These are phyloP conservation scores for Nothoprocta perdicaria DNA, from an alignment of 2,113 vertebrate species.

Conservation along the genomic window DNA sequence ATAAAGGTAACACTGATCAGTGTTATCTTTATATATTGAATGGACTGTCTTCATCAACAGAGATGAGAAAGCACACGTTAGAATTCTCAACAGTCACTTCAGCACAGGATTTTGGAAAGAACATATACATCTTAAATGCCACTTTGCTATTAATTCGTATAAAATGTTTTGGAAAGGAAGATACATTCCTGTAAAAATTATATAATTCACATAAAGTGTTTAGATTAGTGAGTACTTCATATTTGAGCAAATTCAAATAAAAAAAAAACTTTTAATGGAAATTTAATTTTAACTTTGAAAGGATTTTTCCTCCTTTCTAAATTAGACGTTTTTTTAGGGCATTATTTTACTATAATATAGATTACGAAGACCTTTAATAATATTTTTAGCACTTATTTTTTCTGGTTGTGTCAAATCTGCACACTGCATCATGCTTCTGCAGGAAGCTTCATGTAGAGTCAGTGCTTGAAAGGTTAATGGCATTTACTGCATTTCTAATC, in stretches of 20 bases:
- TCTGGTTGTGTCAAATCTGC: conserved; percentile 27
- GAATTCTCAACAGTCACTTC: not conserved
- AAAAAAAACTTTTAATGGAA: not conserved
- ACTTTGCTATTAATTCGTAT: not conserved
- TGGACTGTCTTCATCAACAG: not conserved
- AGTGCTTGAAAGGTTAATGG: conserved; percentile 73
- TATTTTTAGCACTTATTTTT: not conserved
- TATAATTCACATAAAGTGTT: not conserved
- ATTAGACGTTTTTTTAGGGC: not conserved
- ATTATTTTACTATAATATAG: not conserved
- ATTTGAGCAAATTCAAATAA: not conserved
- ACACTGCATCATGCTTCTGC: conserved; percentile 30
- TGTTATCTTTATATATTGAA: not conserved
- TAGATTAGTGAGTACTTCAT: not conserved
- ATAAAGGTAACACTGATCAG: not conserved
- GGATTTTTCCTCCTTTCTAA: not conserved
- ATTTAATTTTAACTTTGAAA: not conserved
- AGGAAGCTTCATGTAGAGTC: conserved; percentile 41
- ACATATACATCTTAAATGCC: not conserved
- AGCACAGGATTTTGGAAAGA: not conserved
- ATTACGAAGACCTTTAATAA: not conserved
- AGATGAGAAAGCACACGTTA: not conserved
- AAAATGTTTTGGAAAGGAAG: not conserved
- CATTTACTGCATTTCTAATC: conserved; percentile 69
- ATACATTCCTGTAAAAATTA: not conserved